These are phyloP conservation scores for Sebastes taczanowskii DNA, from an alignment of 2,797 vertebrate species.

Conservation along the genomic window DNA sequence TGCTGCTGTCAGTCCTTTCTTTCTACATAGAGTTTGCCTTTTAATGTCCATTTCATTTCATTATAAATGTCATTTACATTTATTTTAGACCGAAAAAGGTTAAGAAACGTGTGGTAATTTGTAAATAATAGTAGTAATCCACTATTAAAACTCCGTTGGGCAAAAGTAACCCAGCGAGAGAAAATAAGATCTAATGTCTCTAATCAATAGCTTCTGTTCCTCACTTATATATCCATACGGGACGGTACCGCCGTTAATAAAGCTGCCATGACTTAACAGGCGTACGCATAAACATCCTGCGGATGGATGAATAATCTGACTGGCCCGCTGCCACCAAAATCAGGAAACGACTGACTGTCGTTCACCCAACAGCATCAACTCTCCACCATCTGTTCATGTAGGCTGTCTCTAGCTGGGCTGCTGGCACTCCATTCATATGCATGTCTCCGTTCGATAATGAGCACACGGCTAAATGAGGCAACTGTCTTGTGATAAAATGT, in stretches of 20 bases:
- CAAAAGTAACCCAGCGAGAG: not conserved
- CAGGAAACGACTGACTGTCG: conserved; percentile 41
- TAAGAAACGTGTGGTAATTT: no score
- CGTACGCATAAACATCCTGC: not conserved
- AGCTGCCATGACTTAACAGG: not conserved
- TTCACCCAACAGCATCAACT: conserved; percentile 20
- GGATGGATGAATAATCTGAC: conserved; percentile 23
- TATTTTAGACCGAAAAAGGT: no score
- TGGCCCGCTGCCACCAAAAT: conserved; percentile 33
- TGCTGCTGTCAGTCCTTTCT: no score
- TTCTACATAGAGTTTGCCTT: no score
- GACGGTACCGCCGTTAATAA: not conserved
- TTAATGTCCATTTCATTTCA: no score
- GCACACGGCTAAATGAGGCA: conserved; percentile 12
- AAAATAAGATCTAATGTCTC: not conserved
- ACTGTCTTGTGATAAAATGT: conserved; percentile 1
- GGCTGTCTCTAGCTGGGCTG: conserved; percentile 32
- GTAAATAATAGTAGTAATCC: no score
- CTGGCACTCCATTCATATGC: conserved; percentile 34
- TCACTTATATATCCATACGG: not conserved
- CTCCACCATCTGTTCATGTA: conserved; percentile 53
- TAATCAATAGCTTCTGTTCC: not conserved
- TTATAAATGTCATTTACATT: no score
- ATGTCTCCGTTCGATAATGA: conserved; percentile 40
- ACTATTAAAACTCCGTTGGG: no score